Conservation (phyloP, 1,140 invertebrate species). For the Harlomillsia oculata region DNA sequence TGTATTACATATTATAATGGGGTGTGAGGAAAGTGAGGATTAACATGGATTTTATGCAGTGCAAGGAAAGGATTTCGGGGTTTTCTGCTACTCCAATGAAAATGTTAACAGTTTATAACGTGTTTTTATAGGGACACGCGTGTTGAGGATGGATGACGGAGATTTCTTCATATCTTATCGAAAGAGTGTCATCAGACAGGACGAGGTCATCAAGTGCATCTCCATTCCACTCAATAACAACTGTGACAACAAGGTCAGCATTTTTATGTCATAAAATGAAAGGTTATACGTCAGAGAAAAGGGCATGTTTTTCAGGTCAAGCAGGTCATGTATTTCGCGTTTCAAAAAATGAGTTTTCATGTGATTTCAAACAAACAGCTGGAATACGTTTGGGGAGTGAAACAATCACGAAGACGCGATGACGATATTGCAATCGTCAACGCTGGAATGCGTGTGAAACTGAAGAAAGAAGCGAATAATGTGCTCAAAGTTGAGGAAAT, state of each 20-base stretch:
- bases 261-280: constrained; percentile 39
- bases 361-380: constrained; percentile 36
- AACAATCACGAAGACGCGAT: constrained; percentile 48
- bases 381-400: constrained; percentile 46
- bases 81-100: too few species aligned
- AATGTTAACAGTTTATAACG: too few species aligned
- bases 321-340: too few species aligned
- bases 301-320: too few species aligned
- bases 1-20: too few species aligned
- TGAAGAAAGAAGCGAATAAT: constrained; percentile 34
- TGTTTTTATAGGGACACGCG: too few species aligned
- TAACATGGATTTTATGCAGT: too few species aligned
- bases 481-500: constrained; percentile 39
- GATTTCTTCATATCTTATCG: constrained; percentile 49
- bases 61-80: too few species aligned
- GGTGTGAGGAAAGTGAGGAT: too few species aligned
- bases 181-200: constrained; percentile 41
- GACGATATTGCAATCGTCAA: constrained; percentile 54
- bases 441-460: constrained; percentile 41
- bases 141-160: constrained; percentile 45
- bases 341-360: too few species aligned
- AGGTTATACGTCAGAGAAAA: constrained; percentile 29
- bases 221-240: too few species aligned
- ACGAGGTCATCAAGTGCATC: constrained; percentile 46
- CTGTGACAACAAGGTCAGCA: too few species aligned